Evolutionary conservation across 2,113 vertebrate genomes (phyloP).

Genomic region (Boleophthalmus pectinirostris): DNA sequence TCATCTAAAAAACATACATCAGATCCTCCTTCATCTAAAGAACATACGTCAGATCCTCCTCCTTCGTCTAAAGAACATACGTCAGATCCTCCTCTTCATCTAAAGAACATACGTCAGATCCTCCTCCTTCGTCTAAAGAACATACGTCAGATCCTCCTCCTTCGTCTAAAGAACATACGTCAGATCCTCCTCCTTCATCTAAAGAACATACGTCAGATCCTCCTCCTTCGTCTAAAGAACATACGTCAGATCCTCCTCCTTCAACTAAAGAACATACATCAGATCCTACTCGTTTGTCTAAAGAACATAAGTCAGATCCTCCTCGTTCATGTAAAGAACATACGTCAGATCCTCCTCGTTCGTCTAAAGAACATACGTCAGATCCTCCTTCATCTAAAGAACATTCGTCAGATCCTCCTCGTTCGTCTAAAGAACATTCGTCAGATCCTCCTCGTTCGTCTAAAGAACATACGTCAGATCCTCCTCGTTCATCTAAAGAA

Average conservation of each 20-base stretch:
- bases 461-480: background rate
- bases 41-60: background rate
- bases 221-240: background rate
- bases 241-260: background rate
- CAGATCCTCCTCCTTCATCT: too few relatives aligned
- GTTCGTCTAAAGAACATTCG: background rate
- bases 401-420: background rate
- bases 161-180: background rate
- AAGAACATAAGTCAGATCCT: background rate
- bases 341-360: background rate
- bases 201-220: too few relatives aligned
- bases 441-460: too few relatives aligned
- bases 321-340: background rate
- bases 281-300: too few relatives aligned
- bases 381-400: background rate
- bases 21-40: background rate
- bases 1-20: background rate
- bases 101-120: background rate
- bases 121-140: too few relatives aligned
- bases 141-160: too few relatives aligned
- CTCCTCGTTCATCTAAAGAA: background rate
- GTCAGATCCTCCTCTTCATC: too few relatives aligned
- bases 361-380: background rate
- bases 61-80: too few relatives aligned
- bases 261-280: too few relatives aligned